Evolutionary conservation across 2,888 invertebrate genomes (phyloP), one percentile per base, ranked within the genome.

Genomic region (Minunthozetes semirufus): DNA sequence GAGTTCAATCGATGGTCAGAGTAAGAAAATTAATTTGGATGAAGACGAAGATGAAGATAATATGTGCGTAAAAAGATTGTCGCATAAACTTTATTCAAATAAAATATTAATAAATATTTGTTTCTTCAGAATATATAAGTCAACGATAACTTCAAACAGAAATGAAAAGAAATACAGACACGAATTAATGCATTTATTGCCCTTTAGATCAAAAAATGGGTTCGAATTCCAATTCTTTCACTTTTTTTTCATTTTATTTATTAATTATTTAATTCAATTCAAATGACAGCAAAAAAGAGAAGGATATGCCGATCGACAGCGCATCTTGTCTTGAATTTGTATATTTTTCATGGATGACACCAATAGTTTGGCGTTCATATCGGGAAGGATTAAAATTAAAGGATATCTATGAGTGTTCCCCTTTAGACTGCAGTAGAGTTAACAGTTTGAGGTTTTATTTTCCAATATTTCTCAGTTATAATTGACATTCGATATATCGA

Each of bases 261-360:
- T 6, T 11, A 48, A 48, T 6, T 17, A n/a, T n/a, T n/a, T n/a
- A n/a, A n/a, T n/a, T n/a, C n/a, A n/a, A 13, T 53, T 53, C 29
- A 63, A 25, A 38, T n/a, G 63, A 63, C 8, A 46, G 11, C 4
- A 61, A 25, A 29, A 15, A 15, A 25, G 68, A 8, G 6, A 68
- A 72, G 13, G 71, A 50, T 13, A 83, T 83, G 81, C 84, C 85
- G 0, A 81, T 85, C 29, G 85, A 86, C 71, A 81, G 80, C 73
- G 83, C 85, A 8, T 86, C 85, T 8, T 83, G 85, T 78, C 82
- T 85, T 78, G 86, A 85, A 4, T 84, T 84, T 77, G 81, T 85
- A 56, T 85, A 84, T 19, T 85, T 84, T 77, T 82, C 85, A 29
- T 87, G 87, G 87, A 81, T 86, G 78, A 84, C 85, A 0, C 81